Evolutionary conservation across 2,113 vertebrate genomes (phyloP), one percentile per base, ranked within the genome.

Genomic region (Corapipo altera): DNA sequence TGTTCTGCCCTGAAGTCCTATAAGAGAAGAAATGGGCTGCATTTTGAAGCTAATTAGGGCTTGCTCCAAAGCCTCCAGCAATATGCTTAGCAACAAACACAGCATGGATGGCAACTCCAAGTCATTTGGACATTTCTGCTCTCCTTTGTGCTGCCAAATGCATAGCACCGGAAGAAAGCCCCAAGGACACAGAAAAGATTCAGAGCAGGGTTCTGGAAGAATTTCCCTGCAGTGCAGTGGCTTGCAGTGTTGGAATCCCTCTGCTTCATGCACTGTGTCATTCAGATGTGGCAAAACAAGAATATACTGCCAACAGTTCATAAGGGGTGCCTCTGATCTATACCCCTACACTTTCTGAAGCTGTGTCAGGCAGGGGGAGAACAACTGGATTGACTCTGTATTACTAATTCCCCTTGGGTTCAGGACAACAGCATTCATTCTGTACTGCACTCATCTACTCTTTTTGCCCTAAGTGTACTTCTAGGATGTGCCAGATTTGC

Each of bases 191-290:
- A 5, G 32, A 8, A 78, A 70, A 6, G 11, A 24, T 13, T 75
- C 4, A 8, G 11, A n/a, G 6, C 49, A 82, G 28, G 8, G 27
- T 28, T 32, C 30, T 54, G 9, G 23, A 26, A 57, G 35, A 76
- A 65, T 59, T n/a, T 2, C 8, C 12, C 6, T 5, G 3, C 27
- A 75, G 8, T 3, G 0, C 2, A 5, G 24, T 27, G 41, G 22
- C 37, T 89, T 2, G 1, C 33, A 41, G 27, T 13, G 4, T 13
- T 3, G 2, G 11, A 6, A 59, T 65, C 19, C 32, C 24, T 74
- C 33, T 88, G n/a, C 26, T 69, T 83, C 44, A 32, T 21, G 32
- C 11, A 5, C 11, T 59, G 12, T 51, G 30, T 69, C 27, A 61
- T 69, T 83, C 35, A 69, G 41, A 44, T n/a, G 21, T 37, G 20